Conservation (phyloP, 1,140 invertebrate species). For the Papilio polytes region DNA sequence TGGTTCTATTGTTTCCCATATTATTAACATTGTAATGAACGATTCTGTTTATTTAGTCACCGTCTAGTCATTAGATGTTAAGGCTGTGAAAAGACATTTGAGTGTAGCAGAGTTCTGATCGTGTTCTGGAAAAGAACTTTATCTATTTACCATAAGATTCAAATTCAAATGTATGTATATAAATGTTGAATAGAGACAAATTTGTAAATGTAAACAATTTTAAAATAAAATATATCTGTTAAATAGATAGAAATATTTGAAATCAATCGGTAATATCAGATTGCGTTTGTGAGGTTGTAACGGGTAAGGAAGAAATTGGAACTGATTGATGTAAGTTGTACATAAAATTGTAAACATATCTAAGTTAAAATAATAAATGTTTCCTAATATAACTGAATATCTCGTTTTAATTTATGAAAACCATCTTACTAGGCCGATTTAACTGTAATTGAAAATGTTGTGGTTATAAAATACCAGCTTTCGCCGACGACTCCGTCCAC, state of each 20-base stretch:
- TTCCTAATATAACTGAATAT: constrained; percentile 50
- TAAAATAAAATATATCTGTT: constrained; percentile 24
- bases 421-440: constrained; percentile 43
- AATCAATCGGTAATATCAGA: constrained; percentile 25
- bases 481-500: too few species aligned
- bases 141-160: neutral
- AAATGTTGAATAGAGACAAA: constrained; percentile 30
- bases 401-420: constrained; percentile 46
- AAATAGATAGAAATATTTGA: constrained; percentile 1
- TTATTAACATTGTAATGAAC: neutral
- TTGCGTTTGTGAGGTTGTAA: constrained; percentile 30
- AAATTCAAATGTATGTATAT: constrained; percentile 34
- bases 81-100: constrained; percentile 76
- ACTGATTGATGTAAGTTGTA: constrained; percentile 81
- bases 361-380: constrained; percentile 65
- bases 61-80: constrained; percentile 75
- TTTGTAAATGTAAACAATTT: neutral
- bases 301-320: constrained; percentile 64
- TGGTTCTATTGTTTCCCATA: neutral
- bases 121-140: neutral
- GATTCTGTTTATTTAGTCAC: constrained; percentile 55
- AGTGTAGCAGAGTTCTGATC: constrained; percentile 27
- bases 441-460: neutral
- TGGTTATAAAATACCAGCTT: too few species aligned
- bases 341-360: constrained; percentile 68